Percentiles rank a stretch among this genome's conserved stretches.
phyloP scores from a whole-genome alignment of 2,113 vertebrate genomes.

The Galemys pyrenaicus region DNA sequence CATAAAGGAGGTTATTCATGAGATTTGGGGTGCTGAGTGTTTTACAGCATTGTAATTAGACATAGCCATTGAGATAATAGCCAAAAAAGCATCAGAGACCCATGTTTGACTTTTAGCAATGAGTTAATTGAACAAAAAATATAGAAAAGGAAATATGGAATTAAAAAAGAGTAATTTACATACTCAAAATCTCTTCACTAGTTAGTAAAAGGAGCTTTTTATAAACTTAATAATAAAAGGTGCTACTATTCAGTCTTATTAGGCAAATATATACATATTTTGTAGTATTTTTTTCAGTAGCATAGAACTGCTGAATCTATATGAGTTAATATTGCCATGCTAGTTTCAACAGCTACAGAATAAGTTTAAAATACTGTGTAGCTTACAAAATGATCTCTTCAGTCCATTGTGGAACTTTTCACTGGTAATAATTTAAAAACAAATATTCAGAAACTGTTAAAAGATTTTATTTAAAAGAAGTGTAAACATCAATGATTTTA shows the following conservation, averaged over 20 bases:
- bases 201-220: background rate
- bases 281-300: background rate
- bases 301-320: conserved; percentile 53
- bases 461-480: conserved; percentile 61
- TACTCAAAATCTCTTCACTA: background rate
- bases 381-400: conserved; percentile 50
- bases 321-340: conserved; percentile 69
- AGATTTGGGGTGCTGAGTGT: background rate
- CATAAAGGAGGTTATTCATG: background rate
- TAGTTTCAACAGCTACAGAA: conserved; percentile 66
- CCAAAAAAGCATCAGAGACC: background rate
- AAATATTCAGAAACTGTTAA: conserved; percentile 71
- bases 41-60: background rate
- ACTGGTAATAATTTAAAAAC: conserved; percentile 61
- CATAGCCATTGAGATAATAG: background rate
- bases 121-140: background rate
- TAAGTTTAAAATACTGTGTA: conserved; percentile 74
- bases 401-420: background rate
- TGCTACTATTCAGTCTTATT: background rate
- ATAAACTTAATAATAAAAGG: background rate
- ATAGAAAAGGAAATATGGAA: background rate
- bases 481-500: conserved; percentile 76
- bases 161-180: background rate
- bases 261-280: background rate
- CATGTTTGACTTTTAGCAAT: background rate